phyloP scores from a whole-genome alignment of 1,140 invertebrate genomes.

The Berghia stephanieae region DNA sequence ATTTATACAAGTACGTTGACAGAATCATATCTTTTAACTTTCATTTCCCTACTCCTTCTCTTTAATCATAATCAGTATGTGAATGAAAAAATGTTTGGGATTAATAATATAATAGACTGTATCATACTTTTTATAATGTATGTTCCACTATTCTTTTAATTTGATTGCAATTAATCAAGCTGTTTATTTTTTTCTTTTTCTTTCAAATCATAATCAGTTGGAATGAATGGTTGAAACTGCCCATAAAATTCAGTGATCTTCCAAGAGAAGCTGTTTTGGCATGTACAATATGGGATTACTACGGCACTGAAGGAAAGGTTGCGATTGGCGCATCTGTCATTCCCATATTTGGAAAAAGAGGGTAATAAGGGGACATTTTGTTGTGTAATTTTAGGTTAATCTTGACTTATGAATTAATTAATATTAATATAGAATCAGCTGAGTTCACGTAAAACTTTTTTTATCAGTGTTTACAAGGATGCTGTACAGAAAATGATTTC shows the following conservation, averaged over 20 bases:
- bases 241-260: slow-evolving; percentile 90
- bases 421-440: no score
- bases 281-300: slow-evolving; percentile 92
- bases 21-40: background rate
- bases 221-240: slow-evolving; percentile 97
- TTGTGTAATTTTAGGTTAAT: no score
- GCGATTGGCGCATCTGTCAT: slow-evolving; percentile 91
- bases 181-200: slow-evolving; percentile 15
- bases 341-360: slow-evolving; percentile 89
- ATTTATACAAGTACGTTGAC: no score
- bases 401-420: no score
- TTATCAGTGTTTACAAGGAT: no score
- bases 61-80: background rate
- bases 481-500: no score
- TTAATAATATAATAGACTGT: background rate
- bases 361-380: no score
- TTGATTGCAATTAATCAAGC: background rate
- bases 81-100: background rate
- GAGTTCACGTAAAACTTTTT: no score
- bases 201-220: slow-evolving; percentile 76
- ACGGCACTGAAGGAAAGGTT: slow-evolving; percentile 82
- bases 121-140: background rate
- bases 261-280: slow-evolving; percentile 89
- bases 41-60: background rate
- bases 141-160: background rate